Conservation (phyloP, 2,113 vertebrate genomes). For the Phyllostomus discolor region DNA sequence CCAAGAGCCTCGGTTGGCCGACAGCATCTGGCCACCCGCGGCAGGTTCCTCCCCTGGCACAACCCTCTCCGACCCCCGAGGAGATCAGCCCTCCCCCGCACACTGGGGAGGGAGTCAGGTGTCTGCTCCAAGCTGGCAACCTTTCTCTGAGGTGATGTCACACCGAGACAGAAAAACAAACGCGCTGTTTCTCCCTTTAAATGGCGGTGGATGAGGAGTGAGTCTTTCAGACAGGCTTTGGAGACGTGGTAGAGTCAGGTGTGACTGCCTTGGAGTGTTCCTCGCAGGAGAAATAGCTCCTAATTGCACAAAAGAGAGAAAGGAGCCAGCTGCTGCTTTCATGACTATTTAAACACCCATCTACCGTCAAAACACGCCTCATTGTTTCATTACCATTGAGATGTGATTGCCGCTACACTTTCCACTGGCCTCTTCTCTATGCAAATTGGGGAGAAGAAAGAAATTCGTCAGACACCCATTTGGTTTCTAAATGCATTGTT, state of each 20-base stretch:
- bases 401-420: slow-evolving; percentile 33
- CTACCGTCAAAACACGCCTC: not conserved
- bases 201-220: not conserved
- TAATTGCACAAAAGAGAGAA: slow-evolving; percentile 44
- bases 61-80: not conserved
- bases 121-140: not conserved
- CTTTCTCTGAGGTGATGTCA: slow-evolving; percentile 27
- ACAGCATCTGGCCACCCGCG: not conserved
- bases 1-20: not conserved
- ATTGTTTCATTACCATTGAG: slow-evolving; percentile 52
- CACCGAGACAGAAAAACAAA: not conserved
- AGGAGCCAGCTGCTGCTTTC: slow-evolving; percentile 45
- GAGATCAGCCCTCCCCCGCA: not conserved
- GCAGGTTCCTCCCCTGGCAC: not conserved
- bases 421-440: not conserved
- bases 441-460: slow-evolving; percentile 44
- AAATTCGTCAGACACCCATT: not conserved
- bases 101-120: not conserved
- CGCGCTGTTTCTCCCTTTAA: not conserved
- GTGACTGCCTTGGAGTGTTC: not conserved
- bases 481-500: slow-evolving; percentile 30
- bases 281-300: not conserved
- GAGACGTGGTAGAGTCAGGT: slow-evolving; percentile 2
- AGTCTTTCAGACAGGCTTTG: slow-evolving; percentile 24
- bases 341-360: slow-evolving; percentile 50